phyloP scores from a whole-genome alignment of 2,113 vertebrate species.

The Stegostoma tigrinum region DNA sequence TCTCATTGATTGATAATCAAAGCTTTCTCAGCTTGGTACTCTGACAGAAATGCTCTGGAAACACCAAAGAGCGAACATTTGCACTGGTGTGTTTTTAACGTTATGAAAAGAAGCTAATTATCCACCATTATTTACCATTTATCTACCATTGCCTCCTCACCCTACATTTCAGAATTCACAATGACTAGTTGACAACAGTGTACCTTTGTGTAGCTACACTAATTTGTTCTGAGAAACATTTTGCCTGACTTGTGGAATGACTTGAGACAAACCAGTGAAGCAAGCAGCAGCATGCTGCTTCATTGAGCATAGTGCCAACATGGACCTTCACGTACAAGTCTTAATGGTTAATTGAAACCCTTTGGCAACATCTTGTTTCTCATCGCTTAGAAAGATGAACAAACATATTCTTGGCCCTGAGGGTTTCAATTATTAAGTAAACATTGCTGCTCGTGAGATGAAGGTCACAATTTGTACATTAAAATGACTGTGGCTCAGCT shows the following conservation, averaged over 20 bases:
- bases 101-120: neutral
- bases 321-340: neutral
- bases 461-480: slow-evolving; percentile 24
- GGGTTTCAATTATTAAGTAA: slow-evolving; percentile 30
- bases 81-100: too few species aligned
- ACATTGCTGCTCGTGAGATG: neutral
- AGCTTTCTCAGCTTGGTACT: neutral
- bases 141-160: neutral
- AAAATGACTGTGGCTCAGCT: neutral
- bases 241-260: neutral
- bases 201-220: neutral
- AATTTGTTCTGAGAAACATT: slow-evolving; percentile 15
- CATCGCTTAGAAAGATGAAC: slow-evolving; percentile 28
- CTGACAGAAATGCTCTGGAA: neutral
- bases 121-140: too few species aligned
- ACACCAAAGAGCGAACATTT: neutral
- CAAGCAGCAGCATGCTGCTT: neutral
- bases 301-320: neutral
- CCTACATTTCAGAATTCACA: neutral
- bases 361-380: neutral
- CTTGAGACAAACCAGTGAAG: slow-evolving; percentile 17
- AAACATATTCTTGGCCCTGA: slow-evolving; percentile 1
- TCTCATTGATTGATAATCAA: neutral
- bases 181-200: neutral
- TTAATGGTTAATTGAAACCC: slow-evolving; percentile 24